phyloP scores from a whole-genome alignment of 2,113 vertebrate genomes.

The Charina bottae region DNA sequence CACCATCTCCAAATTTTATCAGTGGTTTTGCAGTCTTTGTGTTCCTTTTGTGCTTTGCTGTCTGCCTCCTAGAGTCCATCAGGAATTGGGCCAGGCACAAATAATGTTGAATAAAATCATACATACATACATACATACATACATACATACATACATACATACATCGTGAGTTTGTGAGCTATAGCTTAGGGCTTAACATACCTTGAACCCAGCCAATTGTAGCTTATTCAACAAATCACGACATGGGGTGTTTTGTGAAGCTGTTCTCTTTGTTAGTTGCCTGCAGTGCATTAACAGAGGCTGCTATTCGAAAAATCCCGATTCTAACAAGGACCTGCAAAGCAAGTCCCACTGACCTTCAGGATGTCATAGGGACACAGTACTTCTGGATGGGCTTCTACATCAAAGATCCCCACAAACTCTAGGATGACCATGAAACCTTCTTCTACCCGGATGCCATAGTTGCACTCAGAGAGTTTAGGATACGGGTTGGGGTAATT shows the following conservation, averaged over 20 bases:
- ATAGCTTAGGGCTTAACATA: not conserved
- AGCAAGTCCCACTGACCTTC: constrained; percentile 70
- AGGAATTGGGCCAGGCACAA: not conserved
- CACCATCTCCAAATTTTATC: not conserved
- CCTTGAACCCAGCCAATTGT: not conserved
- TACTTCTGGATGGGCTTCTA: constrained; percentile 66
- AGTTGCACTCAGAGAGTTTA: constrained; percentile 77
- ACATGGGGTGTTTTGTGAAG: not conserved
- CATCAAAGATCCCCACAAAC: constrained; percentile 79
- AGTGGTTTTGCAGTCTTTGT: not conserved
- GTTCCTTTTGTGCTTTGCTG: not conserved
- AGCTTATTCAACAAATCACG: not conserved
- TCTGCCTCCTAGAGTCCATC: not conserved
- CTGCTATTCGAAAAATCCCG: too few relatives aligned
- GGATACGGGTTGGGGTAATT: constrained; percentile 77
- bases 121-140: too few relatives aligned
- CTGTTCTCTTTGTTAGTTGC: not conserved
- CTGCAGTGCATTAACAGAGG: not conserved
- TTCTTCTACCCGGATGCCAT: constrained; percentile 73
- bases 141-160: too few relatives aligned
- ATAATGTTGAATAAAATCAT: not conserved
- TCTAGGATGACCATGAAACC: constrained; percentile 78
- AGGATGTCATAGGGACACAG: constrained; percentile 78
- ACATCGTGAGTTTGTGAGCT: too few relatives aligned
- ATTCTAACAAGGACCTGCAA: not conserved